These are phyloP conservation scores for Chelonia mydas DNA, from an alignment of 2,797 vertebrate species.

Conservation along the genomic window DNA sequence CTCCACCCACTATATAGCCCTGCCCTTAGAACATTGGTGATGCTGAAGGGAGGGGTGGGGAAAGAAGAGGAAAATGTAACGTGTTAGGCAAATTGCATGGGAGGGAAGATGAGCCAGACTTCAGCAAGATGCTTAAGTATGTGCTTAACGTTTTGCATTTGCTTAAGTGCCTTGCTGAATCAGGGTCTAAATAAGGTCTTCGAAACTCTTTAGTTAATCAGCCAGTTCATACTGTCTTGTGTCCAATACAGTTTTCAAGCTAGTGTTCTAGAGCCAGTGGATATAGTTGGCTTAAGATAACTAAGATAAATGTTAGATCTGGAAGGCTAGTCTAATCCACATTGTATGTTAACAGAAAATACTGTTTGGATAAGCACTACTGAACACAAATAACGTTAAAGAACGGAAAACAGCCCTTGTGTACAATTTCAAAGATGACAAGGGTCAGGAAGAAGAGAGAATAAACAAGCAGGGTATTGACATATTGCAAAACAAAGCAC, in stretches of 20 bases:
- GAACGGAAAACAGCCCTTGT: background rate
- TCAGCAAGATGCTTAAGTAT: slow-evolving; percentile 57
- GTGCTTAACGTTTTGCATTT: slow-evolving; percentile 52
- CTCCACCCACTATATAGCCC: background rate
- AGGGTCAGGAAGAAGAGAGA: slow-evolving; percentile 12
- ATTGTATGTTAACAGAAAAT: slow-evolving; percentile 65
- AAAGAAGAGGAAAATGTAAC: slow-evolving; percentile 56
- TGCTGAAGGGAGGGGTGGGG: background rate
- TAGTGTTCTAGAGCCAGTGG: slow-evolving; percentile 53
- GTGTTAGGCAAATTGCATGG: slow-evolving; percentile 45
- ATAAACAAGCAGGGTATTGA: background rate
- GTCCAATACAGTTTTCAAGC: slow-evolving; percentile 57
- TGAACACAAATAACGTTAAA: slow-evolving; percentile 54
- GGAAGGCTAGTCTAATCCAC: slow-evolving; percentile 53
- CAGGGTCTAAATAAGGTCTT: slow-evolving; percentile 49
- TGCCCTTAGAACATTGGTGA: background rate
- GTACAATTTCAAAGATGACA: slow-evolving; percentile 1
- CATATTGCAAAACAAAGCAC: slow-evolving; percentile 17
- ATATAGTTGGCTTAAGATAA: slow-evolving; percentile 64
- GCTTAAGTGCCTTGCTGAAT: slow-evolving; percentile 21
- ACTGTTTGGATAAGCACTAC: slow-evolving; percentile 50
- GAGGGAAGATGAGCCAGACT: background rate
- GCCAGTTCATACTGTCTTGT: slow-evolving; percentile 36
- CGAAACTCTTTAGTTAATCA: slow-evolving; percentile 66
- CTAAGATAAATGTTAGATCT: slow-evolving; percentile 67